A percentile compares a stretch with the other conserved stretches of the same genome.
Evolutionary conservation across 2,888 invertebrate species (phyloP).

Genomic region (Galerucella calmariensis): DNA sequence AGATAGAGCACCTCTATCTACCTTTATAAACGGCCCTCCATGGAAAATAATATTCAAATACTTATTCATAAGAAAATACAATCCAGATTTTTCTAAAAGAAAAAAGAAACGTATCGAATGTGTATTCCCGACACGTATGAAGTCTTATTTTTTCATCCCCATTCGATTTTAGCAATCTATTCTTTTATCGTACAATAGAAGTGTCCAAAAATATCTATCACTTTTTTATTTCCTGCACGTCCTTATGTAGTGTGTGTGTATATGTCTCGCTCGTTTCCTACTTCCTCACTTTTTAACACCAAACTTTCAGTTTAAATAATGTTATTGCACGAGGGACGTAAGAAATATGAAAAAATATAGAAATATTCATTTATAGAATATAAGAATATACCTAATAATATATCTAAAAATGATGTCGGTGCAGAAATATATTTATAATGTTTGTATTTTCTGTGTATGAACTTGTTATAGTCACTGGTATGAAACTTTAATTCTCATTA

Average conservation of each 20-base stretch:
- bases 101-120: slow-evolving; percentile 36
- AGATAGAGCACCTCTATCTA: background rate
- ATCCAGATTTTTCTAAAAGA: slow-evolving; percentile 47
- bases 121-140: slow-evolving; percentile 59
- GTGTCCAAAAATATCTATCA: slow-evolving; percentile 55
- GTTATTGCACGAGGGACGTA: too few species aligned
- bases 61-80: slow-evolving; percentile 56
- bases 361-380: too few species aligned
- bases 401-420: too few species aligned
- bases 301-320: too few species aligned
- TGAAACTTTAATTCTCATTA: too few species aligned
- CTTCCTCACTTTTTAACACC: too few species aligned
- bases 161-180: slow-evolving; percentile 63
- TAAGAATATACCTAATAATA: too few species aligned
- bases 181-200: slow-evolving; percentile 64
- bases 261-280: background rate
- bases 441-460: too few species aligned
- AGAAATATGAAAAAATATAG: too few species aligned
- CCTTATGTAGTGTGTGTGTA: slow-evolving; percentile 25
- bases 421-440: too few species aligned
- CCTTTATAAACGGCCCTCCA: slow-evolving; percentile 13
- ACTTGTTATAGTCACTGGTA: too few species aligned
- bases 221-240: slow-evolving; percentile 48
- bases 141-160: slow-evolving; percentile 63
- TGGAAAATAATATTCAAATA: slow-evolving; percentile 54